Conservation (phyloP, 2,113 vertebrate species). For the Cynoglossus semilaevis region DNA sequence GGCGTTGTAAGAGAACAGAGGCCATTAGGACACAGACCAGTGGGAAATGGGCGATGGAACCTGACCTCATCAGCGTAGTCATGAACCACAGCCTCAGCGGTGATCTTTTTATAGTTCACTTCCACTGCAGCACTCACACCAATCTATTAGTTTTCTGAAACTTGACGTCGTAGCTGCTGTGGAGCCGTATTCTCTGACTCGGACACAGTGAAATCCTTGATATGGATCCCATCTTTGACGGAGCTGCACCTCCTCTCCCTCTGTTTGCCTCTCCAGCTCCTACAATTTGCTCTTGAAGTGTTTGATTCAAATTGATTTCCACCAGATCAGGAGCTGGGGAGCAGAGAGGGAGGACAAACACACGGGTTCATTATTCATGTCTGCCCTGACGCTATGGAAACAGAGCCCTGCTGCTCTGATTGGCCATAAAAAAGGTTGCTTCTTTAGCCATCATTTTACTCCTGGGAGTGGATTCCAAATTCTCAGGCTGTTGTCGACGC, state of each 20-base stretch:
- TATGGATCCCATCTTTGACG: background rate
- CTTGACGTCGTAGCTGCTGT: too few relatives aligned
- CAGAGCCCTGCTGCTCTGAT: slow-evolving; percentile 65
- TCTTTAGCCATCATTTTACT: slow-evolving; percentile 52
- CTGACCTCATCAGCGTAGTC: slow-evolving; percentile 55
- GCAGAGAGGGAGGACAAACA: slow-evolving; percentile 53
- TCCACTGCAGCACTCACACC: too few relatives aligned
- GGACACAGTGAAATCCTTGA: background rate
- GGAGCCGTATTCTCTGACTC: too few relatives aligned
- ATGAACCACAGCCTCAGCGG: slow-evolving; percentile 53
- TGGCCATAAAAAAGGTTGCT: slow-evolving; percentile 63
- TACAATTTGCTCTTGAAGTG: slow-evolving; percentile 45
- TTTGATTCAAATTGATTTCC: slow-evolving; percentile 56
- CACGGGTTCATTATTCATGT: slow-evolving; percentile 68
- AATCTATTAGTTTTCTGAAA: too few relatives aligned
- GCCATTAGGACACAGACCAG: slow-evolving; percentile 27
- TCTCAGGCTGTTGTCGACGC: slow-evolving; percentile 49
- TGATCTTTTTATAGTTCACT: slow-evolving; percentile 59
- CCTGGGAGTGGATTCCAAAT: slow-evolving; percentile 39
- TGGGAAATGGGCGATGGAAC: slow-evolving; percentile 42
- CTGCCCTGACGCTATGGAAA: slow-evolving; percentile 72
- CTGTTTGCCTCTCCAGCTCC: slow-evolving; percentile 14
- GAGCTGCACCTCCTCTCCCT: background rate
- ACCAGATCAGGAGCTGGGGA: slow-evolving; percentile 43
- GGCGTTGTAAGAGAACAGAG: slow-evolving; percentile 5